Conservation (phyloP, 30 jellyfish, hydroid and myxozoan genomes). For the Hydractinia echinata region DNA sequence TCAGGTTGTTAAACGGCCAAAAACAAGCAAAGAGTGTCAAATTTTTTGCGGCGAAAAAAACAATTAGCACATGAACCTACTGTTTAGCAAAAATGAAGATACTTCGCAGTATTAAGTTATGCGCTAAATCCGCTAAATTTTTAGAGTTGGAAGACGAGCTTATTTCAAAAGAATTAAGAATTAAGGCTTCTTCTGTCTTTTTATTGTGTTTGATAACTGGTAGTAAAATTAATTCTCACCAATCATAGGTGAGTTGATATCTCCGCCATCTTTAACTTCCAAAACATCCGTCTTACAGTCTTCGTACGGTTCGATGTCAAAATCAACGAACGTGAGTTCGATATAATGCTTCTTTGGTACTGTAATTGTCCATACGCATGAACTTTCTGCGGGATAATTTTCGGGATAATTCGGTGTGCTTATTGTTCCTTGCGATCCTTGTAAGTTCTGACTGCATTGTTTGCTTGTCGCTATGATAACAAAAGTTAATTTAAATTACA, state of each 20-base stretch:
- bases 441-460: constrained; percentile 12
- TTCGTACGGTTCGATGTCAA: constrained; percentile 79
- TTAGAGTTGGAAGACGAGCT: no score
- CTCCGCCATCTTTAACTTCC: constrained; percentile 64
- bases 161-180: no score
- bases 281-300: constrained; percentile 71
- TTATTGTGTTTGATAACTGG: not conserved
- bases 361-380: constrained; percentile 83
- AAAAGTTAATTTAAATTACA: not conserved
- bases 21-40: no score
- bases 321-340: constrained; percentile 67
- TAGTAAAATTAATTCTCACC: constrained; percentile 51
- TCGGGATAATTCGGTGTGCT: constrained; percentile 77
- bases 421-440: constrained; percentile 35
- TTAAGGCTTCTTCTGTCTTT: no score
- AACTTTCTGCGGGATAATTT: constrained; percentile 60
- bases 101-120: no score
- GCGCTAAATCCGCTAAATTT: no score
- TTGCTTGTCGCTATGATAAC: not conserved
- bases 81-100: no score
- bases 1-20: no score
- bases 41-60: no score
- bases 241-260: constrained; percentile 64
- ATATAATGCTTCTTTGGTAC: constrained; percentile 56
- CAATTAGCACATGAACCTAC: no score